Evolutionary conservation across 2,797 vertebrate species (phyloP).

Genomic region (Lutjanus campechanus): DNA sequence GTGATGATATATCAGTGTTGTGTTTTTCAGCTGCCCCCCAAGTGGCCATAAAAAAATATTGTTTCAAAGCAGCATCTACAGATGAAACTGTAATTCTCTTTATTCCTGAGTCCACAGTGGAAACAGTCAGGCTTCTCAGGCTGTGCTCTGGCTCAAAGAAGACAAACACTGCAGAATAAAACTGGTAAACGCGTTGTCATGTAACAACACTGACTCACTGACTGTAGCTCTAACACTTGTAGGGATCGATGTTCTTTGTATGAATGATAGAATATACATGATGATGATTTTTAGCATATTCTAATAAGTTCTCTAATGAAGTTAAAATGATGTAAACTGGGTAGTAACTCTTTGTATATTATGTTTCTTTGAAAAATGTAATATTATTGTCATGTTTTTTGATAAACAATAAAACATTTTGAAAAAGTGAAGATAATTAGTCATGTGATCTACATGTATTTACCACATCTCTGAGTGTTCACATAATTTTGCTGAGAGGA

Average conservation of each 20-base stretch:
- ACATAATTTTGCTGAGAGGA: no score
- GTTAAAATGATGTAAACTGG: no score
- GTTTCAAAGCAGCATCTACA: conserved; percentile 5
- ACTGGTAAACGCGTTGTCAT: no score
- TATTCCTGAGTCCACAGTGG: neutral
- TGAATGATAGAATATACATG: neutral
- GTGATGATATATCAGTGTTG: neutral
- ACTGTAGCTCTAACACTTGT: neutral
- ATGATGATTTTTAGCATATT: no score
- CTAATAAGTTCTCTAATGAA: no score
- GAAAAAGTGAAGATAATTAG: no score
- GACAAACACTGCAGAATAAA: conserved; percentile 21
- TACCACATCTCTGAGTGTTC: no score
- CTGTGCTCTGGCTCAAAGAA: neutral
- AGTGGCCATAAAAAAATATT: neutral
- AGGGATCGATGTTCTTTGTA: neutral
- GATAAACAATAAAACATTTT: no score
- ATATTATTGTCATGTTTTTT: no score
- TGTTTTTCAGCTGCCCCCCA: neutral
- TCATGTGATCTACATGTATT: no score
- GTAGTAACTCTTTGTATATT: no score
- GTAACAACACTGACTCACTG: conserved; percentile 5
- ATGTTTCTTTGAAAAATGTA: no score
- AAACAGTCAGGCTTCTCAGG: neutral
- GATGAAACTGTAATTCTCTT: neutral